These are phyloP conservation scores for Melanostoma mellinum DNA, from an alignment of 2,888 invertebrate species.

Conservation along the genomic window DNA sequence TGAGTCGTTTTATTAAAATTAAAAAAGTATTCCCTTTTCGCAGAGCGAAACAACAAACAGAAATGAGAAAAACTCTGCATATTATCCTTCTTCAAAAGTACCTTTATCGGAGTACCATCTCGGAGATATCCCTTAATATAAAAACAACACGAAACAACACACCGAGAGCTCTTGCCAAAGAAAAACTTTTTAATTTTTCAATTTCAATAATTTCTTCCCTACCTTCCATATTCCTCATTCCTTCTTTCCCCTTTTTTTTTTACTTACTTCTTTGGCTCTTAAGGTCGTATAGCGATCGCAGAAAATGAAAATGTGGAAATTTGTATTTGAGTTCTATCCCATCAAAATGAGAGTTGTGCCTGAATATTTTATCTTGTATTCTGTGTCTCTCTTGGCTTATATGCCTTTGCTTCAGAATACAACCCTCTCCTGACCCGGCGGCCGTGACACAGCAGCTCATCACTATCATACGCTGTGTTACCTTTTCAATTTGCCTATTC, in stretches of 20 bases:
- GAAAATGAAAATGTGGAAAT: constrained; percentile 20
- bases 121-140: too few species aligned
- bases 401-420: neutral
- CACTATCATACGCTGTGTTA: constrained; percentile 18
- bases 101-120: too few species aligned
- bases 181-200: constrained; percentile 45
- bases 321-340: constrained; percentile 14
- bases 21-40: constrained; percentile 28
- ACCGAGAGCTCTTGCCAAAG: constrained; percentile 1
- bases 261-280: neutral
- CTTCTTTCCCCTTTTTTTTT: too few species aligned
- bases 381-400: neutral
- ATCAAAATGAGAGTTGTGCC: constrained; percentile 8
- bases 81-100: neutral
- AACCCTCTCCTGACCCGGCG: constrained; percentile 29
- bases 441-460: constrained; percentile 41
- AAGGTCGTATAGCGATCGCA: neutral
- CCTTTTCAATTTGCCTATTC: constrained; percentile 62
- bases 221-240: too few species aligned
- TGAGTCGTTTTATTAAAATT: constrained; percentile 41
- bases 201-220: constrained; percentile 41
- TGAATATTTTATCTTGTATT: neutral
- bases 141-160: neutral
- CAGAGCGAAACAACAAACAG: neutral
- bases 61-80: neutral